Conservation (phyloP, 2,113 vertebrate genomes). For the Oreocharis arfaki region DNA sequence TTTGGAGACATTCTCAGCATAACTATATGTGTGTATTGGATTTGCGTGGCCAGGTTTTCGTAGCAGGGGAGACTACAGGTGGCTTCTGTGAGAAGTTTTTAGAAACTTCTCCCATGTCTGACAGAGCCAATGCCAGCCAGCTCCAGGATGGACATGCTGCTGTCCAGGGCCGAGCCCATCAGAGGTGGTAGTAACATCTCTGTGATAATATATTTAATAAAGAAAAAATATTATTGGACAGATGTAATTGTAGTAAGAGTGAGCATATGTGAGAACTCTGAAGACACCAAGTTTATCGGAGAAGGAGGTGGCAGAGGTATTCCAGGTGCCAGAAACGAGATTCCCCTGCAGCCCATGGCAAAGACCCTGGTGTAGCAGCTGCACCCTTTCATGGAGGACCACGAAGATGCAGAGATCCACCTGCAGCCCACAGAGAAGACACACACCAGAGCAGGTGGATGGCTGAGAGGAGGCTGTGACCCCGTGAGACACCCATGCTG, state of each 20-base stretch:
- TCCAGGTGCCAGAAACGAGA: neutral
- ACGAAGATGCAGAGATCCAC: rapidly evolving
- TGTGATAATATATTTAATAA: neutral
- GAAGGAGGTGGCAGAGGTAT: neutral
- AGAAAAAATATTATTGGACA: neutral
- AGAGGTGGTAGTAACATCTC: neutral
- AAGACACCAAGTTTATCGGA: neutral
- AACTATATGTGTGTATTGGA: rapidly evolving
- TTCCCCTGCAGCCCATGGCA: no score
- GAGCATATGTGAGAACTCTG: neutral
- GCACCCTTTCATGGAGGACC: neutral
- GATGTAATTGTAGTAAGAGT: neutral
- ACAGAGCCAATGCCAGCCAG: neutral
- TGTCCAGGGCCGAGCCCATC: no score
- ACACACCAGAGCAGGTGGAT: neutral
- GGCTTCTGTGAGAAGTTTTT: neutral
- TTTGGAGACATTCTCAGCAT: neutral
- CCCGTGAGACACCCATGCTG: rapidly evolving
- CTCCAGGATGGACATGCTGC: neutral
- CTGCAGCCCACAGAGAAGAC: neutral
- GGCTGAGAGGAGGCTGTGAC: neutral
- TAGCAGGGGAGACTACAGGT: rapidly evolving
- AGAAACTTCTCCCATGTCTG: neutral
- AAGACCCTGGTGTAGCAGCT: neutral
- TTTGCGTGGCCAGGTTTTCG: neutral